Percentiles rank a stretch among this genome's conserved stretches.
Conservation (phyloP, 2,888 invertebrate species). For the Drosophila robusta region DNA sequence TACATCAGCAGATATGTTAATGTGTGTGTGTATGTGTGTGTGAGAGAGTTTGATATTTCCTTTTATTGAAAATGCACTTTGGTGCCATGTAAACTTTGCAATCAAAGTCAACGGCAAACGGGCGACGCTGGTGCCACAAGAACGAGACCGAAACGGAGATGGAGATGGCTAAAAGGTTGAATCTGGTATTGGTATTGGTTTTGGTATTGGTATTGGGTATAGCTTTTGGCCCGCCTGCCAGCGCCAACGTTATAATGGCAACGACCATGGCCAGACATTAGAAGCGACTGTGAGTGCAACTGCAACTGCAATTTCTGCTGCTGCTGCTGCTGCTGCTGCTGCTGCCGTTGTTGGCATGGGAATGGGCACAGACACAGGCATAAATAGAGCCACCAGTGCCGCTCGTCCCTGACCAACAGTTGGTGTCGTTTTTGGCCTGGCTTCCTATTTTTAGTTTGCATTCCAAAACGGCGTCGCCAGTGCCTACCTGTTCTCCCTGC, state of each 20-base stretch:
- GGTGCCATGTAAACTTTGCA: conserved; percentile 82
- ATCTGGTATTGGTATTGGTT: conserved; percentile 25
- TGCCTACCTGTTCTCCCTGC: conserved; percentile 14
- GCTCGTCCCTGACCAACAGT: conserved; percentile 35
- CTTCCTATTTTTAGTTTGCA: conserved; percentile 81
- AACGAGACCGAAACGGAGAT: conserved; percentile 30
- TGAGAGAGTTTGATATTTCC: conserved; percentile 71
- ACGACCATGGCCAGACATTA: conserved; percentile 76
- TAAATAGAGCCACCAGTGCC: conserved; percentile 63
- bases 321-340: conserved; percentile 9
- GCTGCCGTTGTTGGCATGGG: conserved; percentile 16
- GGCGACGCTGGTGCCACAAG: conserved; percentile 55
- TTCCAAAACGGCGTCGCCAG: conserved; percentile 74
- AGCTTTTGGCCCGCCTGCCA: conserved; percentile 22
- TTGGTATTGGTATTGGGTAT: conserved; percentile 17
- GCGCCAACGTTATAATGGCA: conserved; percentile 80
- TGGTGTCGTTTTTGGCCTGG: conserved; percentile 51
- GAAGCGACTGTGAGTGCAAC: conserved; percentile 54
- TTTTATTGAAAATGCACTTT: conserved; percentile 82
- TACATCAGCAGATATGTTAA: conserved; percentile 29
- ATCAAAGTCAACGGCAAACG: conserved; percentile 76
- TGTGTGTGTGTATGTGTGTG: conserved; percentile 25
- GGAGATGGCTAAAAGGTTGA: conserved; percentile 37
- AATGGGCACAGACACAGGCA: conserved; percentile 45
- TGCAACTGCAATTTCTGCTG: conserved; percentile 30